Evolutionary conservation across 2,888 invertebrate species (phyloP).

Genomic region (Mimachlamys varia): DNA sequence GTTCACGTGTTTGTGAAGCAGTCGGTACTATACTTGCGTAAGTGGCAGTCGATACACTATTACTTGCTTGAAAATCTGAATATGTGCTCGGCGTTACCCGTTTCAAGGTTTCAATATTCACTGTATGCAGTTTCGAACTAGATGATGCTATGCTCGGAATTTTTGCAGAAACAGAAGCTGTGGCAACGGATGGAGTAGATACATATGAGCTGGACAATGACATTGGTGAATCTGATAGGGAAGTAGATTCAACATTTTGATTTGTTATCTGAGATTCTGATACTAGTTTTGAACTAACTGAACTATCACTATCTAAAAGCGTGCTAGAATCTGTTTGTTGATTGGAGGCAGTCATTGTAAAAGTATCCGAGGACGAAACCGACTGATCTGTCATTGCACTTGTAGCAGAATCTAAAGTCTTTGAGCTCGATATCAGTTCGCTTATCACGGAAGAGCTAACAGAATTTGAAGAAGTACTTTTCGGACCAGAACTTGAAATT

Average conservation of each 20-base stretch:
- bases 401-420: neutral
- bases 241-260: neutral
- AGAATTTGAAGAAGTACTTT: neutral
- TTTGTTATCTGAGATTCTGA: neutral
- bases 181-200: neutral
- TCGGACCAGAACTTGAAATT: neutral
- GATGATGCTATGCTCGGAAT: neutral
- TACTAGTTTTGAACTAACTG: too few relatives aligned
- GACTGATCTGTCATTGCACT: neutral
- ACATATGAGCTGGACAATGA: neutral
- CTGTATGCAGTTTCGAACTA: neutral
- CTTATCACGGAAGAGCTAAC: neutral
- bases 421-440: neutral
- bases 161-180: neutral
- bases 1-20: neutral
- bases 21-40: neutral
- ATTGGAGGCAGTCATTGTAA: neutral
- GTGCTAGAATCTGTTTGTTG: neutral
- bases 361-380: too few relatives aligned
- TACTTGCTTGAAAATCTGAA: neutral
- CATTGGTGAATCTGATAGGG: neutral
- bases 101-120: too few relatives aligned
- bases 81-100: too few relatives aligned
- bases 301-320: too few relatives aligned
- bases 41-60: neutral